Conservation (phyloP, 2,797 vertebrate genomes). For the Myiotriccus ornatus region DNA sequence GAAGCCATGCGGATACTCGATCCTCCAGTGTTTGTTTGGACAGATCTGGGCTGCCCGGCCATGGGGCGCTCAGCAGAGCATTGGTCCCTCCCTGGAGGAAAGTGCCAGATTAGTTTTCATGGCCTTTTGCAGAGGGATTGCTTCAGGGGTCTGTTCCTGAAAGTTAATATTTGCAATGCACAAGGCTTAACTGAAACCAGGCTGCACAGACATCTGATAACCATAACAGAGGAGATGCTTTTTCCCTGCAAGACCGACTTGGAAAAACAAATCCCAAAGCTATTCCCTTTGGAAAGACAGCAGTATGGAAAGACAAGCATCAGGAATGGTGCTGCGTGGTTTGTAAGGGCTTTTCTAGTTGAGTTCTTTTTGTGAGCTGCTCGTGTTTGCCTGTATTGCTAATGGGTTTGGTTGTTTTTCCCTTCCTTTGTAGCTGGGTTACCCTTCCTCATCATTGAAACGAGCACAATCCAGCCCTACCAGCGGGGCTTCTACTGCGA, state of each 20-base stretch:
- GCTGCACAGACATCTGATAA: conserved; percentile 40
- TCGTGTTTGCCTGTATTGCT: conserved; percentile 61
- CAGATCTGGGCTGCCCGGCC: conserved; percentile 81
- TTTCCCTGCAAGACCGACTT: neutral
- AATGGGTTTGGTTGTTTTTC: conserved; percentile 39
- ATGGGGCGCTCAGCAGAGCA: conserved; percentile 34
- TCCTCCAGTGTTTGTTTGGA: conserved; percentile 69
- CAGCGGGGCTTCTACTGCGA: conserved; percentile 96
- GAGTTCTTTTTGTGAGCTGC: neutral
- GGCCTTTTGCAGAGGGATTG: conserved; percentile 79
- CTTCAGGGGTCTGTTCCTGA: conserved; percentile 82
- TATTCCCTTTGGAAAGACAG: conserved; percentile 12
- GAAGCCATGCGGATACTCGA: neutral
- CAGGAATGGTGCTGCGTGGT: accelerated
- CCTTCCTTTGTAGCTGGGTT: conserved; percentile 83
- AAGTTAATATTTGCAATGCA: conserved; percentile 76
- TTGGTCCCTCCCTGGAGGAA: conserved; percentile 75
- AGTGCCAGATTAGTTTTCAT: conserved; percentile 79
- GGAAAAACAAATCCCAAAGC: conserved; percentile 39
- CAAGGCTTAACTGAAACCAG: conserved; percentile 53
- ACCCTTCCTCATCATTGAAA: conserved; percentile 98
- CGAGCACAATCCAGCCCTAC: conserved; percentile 94
- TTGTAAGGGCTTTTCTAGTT: neutral
- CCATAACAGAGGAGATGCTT: conserved; percentile 53
- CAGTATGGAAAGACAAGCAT: neutral